Evolutionary conservation across 1,140 invertebrate species (phyloP), one percentile per base, ranked within the genome.

Genomic region (Orius insidiosus): DNA sequence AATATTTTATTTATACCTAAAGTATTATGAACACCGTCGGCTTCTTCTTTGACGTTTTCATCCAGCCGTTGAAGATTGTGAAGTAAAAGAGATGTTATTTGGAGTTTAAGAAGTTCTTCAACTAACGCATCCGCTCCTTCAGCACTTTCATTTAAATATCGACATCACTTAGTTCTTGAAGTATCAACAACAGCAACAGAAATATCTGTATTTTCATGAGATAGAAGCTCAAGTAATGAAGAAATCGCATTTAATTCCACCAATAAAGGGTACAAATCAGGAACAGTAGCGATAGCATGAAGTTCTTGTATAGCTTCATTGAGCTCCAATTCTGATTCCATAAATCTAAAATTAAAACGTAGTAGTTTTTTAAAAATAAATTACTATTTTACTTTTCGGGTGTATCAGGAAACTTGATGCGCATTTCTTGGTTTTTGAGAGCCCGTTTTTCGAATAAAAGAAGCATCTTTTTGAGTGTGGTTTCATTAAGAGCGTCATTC

Each of bases 281-380:
- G 93, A 31, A 88, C 87, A 5, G 94, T 97, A 5, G 93, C 86
- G 14, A 99, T 69, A 8, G 83, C 79, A 67, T 96, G 88, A 58
- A 99, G 72, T 59, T 98, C 87, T 66, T 97, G 80, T 49, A 97
- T 71, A 1, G 80, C 76, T 56, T 88, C 85, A 65, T 95, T 86
- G 36, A 97, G 64, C 64, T 97, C 92, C 8, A 98, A 67, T 70
- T 99, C 96, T 42, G 93, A 96, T 55, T 98, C 94, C 92, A 99
- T 96, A 65, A 99, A 99, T 63, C 81, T 85, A 49, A 42, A 47
- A 40, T 19, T 24, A 19, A 11, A 43, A 44, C 8, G 24, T 11
- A 14, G 14, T 9, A n/a, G n/a, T n/a, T n/a, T n/a, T n/a, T n/a
- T n/a, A n/a, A n/a, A n/a, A n/a, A n/a, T n/a, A n/a, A n/a, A n/a